Evolutionary conservation across 2,888 invertebrate genomes (phyloP).

Genomic region (Gerris lacustris): DNA sequence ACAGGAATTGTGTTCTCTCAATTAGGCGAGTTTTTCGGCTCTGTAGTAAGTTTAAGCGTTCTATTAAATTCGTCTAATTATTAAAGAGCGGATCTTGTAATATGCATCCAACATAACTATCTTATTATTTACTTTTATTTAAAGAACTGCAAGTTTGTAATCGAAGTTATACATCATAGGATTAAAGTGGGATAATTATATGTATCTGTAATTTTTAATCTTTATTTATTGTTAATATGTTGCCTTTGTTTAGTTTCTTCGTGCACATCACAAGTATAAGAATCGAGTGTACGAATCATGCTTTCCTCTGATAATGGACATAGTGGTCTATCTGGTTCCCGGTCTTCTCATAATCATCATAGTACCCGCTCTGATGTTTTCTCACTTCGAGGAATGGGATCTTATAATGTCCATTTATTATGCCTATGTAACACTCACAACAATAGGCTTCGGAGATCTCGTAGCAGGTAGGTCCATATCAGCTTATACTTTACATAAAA

Average conservation of each 20-base stretch:
- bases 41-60: slow-evolving; percentile 46
- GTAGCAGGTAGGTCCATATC: slow-evolving; percentile 58
- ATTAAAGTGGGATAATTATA: no score
- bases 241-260: slow-evolving; percentile 48
- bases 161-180: no score
- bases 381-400: slow-evolving; percentile 73
- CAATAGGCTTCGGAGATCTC: slow-evolving; percentile 86
- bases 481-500: no score
- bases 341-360: slow-evolving; percentile 78
- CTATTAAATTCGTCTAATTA: no score
- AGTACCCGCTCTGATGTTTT: slow-evolving; percentile 70
- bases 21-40: slow-evolving; percentile 73
- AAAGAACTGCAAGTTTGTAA: no score
- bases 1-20: slow-evolving; percentile 51
- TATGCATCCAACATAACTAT: not conserved
- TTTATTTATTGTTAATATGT: not conserved
- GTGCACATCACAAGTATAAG: slow-evolving; percentile 69
- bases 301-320: slow-evolving; percentile 62
- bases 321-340: slow-evolving; percentile 73
- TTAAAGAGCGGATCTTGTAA: no score
- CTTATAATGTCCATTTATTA: slow-evolving; percentile 76
- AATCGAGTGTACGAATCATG: slow-evolving; percentile 54
- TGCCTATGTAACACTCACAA: slow-evolving; percentile 73
- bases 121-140: slow-evolving; percentile 15
- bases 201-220: not conserved